Base-by-base conservation (phyloP, 2,888 invertebrate genomes). In the Malacosoma neustria region DNA sequence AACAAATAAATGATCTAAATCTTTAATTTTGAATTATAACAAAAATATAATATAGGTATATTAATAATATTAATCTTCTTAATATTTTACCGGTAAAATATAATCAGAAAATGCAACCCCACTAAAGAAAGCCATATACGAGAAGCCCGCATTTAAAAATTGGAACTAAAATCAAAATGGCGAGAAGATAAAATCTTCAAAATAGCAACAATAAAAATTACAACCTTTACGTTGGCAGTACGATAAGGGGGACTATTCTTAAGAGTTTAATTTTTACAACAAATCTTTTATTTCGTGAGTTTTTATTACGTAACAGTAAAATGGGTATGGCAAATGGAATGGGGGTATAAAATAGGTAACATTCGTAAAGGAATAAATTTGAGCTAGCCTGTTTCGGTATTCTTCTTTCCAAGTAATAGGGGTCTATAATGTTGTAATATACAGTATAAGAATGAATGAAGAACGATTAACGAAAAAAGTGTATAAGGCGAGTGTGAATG, bases 191-290 rank as follows among this genome's bases (percentile, higher is more conserved):
- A 53, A 55, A 54, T 46, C 60, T 68, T 70, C 67, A 60, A 54
- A 71, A 67, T 66, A 67, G 73, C 68, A 71, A 72, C 65, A 69
- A 77, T 76, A 72, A 74, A 77, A 80, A 79, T 74, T 75, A 77
- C 65, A 62, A 60, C 63, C 61, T 54, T 59, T 61, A 47, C 55
- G 48, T 54, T 53, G 60, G 60, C 60, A 59, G 61, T 56, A 44
- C 61, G 66, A 68, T 72, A 73, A 72, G 64, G 61, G 67, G 65
- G 54, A 48, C 54, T 61, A 66, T 66, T 67, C 64, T 72, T 73
- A 72, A 74, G 76, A 75, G 71, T 79, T 77, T 77, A 81, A 80
- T 80, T 82, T 80, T 80, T 75, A 77, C 57, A 72, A 66, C 72
- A 72, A 75, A 74, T 75, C 75, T 77, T 79, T 79, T 79, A 79